phyloP scores from a whole-genome alignment of 1,140 invertebrate species.

The Leptinotarsa texana region DNA sequence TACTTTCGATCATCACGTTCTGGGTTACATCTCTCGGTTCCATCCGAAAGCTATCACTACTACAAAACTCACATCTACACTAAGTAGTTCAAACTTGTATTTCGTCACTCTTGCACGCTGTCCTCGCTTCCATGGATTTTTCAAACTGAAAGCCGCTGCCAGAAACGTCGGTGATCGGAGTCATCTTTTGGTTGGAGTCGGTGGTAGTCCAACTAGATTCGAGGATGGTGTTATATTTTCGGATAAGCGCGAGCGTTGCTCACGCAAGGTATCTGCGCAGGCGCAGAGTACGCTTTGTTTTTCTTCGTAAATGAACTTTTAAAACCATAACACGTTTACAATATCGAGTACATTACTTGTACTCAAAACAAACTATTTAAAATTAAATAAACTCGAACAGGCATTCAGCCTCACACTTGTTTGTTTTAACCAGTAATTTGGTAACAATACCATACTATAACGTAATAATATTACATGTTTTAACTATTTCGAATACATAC shows the following conservation, averaged over 20 bases:
- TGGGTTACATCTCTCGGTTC: conserved; percentile 31
- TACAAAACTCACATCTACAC: conserved; percentile 23
- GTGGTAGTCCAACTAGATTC: neutral
- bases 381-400: conserved; percentile 35
- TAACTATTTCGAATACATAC: conserved; percentile 22
- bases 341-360: conserved; percentile 36
- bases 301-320: conserved; percentile 34
- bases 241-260: conserved; percentile 30
- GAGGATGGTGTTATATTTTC: conserved; percentile 12
- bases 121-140: neutral
- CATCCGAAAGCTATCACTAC: conserved; percentile 13
- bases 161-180: conserved; percentile 21
- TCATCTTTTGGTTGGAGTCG: neutral
- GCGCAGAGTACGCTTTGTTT: conserved; percentile 23
- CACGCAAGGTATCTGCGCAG: conserved; percentile 15
- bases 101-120: neutral
- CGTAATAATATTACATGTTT: conserved; percentile 54
- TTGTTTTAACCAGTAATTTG: conserved; percentile 43
- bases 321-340: conserved; percentile 35
- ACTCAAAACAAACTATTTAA: conserved; percentile 39
- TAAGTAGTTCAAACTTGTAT: conserved; percentile 17
- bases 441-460: conserved; percentile 55
- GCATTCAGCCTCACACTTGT: conserved; percentile 23
- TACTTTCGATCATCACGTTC: conserved; percentile 34
- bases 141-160: conserved; percentile 11